Percentiles rank a stretch among this genome's conserved stretches.
Evolutionary conservation across 2,888 invertebrate species (phyloP).

Genomic region (Caenorhabditis afra): DNA sequence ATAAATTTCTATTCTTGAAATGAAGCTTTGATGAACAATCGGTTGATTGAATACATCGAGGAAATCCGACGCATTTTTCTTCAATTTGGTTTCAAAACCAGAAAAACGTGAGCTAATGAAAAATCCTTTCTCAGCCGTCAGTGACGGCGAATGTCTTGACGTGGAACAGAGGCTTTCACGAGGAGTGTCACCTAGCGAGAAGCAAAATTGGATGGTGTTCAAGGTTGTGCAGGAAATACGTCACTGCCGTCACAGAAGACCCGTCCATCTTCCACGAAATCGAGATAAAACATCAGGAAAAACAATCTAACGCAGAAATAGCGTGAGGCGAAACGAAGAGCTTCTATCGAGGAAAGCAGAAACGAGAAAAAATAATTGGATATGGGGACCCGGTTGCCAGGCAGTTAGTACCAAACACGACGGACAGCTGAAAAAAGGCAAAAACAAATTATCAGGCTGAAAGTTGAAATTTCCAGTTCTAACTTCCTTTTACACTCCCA

Average conservation of each 20-base stretch:
- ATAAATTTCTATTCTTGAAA: background rate
- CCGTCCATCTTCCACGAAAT: slow-evolving; percentile 32
- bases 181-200: background rate
- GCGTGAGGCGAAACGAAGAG: background rate
- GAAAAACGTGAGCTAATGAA: no score
- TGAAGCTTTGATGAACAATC: no score
- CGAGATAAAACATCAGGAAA: slow-evolving; percentile 17
- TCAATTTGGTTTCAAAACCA: no score
- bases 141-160: no score
- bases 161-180: no score
- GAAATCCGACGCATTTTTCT: no score
- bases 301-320: background rate
- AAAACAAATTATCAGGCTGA: background rate
- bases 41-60: no score
- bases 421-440: slow-evolving; percentile 10
- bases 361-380: background rate
- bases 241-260: slow-evolving; percentile 8
- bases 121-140: no score
- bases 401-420: background rate
- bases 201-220: slow-evolving; percentile 45
- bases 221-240: slow-evolving; percentile 30
- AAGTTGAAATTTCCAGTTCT: slow-evolving; percentile 1
- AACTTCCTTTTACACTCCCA: background rate
- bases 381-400: slow-evolving; percentile 7
- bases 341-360: background rate